phyloP scores from a whole-genome alignment of 2,113 vertebrate species.

The Thunnus maccoyii region DNA sequence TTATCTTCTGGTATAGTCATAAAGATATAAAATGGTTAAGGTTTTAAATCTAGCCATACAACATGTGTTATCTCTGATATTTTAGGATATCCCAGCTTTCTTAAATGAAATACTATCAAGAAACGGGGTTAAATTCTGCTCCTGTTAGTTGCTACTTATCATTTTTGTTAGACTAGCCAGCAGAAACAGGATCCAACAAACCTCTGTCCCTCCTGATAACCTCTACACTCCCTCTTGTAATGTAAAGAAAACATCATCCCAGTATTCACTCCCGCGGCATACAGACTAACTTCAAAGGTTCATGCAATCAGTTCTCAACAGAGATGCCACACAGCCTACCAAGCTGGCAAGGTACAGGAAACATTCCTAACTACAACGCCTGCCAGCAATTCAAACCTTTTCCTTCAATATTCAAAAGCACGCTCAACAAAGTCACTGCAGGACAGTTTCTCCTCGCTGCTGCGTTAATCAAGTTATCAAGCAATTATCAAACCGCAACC shows the following conservation, averaged over 20 bases:
- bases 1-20: conserved; percentile 28
- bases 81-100: not conserved
- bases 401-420: conserved; percentile 3
- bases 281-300: conserved; percentile 20
- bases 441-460: not conserved
- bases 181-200: conserved; percentile 15
- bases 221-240: not conserved
- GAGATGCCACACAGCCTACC: conserved; percentile 8
- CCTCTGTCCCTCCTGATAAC: not conserved
- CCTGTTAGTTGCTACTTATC: not conserved
- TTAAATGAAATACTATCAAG: not conserved
- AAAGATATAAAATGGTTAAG: conserved; percentile 10
- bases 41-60: conserved; percentile 19
- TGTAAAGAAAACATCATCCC: not conserved
- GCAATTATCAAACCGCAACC: conserved; percentile 31
- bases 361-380: not conserved
- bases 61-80: not conserved
- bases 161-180: too few relatives aligned
- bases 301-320: conserved; percentile 8
- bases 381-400: conserved; percentile 23
- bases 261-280: not conserved
- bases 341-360: conserved; percentile 16
- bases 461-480: conserved; percentile 4
- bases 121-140: not conserved
- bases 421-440: not conserved